These are phyloP conservation scores for Gila orcuttii DNA, from an alignment of 2,113 vertebrate species.

Conservation along the genomic window DNA sequence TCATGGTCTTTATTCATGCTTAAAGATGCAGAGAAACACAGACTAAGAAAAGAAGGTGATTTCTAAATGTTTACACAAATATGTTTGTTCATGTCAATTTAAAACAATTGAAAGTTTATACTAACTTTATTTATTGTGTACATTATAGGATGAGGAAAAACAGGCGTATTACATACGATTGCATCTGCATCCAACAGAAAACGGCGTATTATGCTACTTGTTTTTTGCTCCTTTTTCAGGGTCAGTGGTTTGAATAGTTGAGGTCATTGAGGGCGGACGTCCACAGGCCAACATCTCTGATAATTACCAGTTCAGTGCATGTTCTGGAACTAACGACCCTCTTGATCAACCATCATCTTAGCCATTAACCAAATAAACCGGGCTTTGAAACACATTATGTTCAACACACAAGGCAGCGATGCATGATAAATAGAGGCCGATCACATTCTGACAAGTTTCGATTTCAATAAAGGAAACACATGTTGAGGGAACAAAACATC, in stretches of 20 bases:
- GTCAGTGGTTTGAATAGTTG: constrained; percentile 64
- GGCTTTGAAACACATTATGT: constrained; percentile 18
- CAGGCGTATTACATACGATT: background rate
- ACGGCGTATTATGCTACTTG: constrained; percentile 30
- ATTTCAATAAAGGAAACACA: constrained; percentile 8
- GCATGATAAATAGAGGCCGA: background rate
- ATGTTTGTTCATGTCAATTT: background rate
- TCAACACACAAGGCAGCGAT: background rate
- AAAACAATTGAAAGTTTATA: background rate
- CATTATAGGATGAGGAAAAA: constrained; percentile 20
- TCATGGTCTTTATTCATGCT: background rate
- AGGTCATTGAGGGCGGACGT: constrained; percentile 53
- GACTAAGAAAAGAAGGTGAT: background rate
- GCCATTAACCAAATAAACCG: constrained; percentile 41
- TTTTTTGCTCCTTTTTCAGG: constrained; percentile 51
- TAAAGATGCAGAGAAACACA: background rate
- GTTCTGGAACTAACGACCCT: constrained; percentile 58
- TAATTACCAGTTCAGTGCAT: constrained; percentile 60
- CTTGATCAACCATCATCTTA: constrained; percentile 52
- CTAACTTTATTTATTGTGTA: background rate
- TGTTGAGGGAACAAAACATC: background rate
- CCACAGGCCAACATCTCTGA: constrained; percentile 61
- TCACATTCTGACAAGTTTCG: background rate
- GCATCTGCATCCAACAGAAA: background rate
- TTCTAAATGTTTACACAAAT: background rate